Base-by-base conservation (phyloP, 1,140 invertebrate genomes). In the Planococcus citri region DNA sequence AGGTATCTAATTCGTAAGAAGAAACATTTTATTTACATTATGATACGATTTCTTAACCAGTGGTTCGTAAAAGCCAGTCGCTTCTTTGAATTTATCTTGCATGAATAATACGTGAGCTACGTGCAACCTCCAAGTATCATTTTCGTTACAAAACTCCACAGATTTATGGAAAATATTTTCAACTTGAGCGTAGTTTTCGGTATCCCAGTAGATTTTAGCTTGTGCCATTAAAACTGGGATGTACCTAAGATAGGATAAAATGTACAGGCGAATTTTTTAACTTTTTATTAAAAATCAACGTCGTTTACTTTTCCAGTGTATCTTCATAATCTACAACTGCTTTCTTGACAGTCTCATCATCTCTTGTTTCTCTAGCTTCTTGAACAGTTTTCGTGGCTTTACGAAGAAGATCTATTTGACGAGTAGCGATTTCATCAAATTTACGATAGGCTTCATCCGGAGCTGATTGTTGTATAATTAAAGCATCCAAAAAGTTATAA, bases 71-170 rank as follows among this genome's bases (percentile, higher is more conserved):
- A 99, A 99, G 57, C 92, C 93, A 1, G 94, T 91, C 0, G 96
- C 93, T 80, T 99, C 95, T 77, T 97, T 97, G 77, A 96, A 98
- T 78, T 98, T 98, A 78, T 96, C 95, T 79, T 96, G 95, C 97
- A 99, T 99, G 78, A 98, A 99, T 4, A 99, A 81, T 1, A 98
- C 96, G 77, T 99, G 97, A 0, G 96, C 97, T 0, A 98, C 95
- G 77, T 99, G 99, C 6, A 99, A 80, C 73, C 95, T 90, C 96
- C 96, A 99, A 0, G 90, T 86, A 75, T 98, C 94, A 75, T 97
- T 92, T 76, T 98, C 95, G 74, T 94, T 95, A 76, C 95, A 98
- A 79, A 98, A 98, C 77, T 99, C 97, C 0, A 94, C 93, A 64
- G 95, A 97, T 78, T 96, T 96, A 24, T 94, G 85, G 76, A 95